Evolutionary conservation across 30 jellyfish, hydroid and myxozoan genomes (phyloP), one percentile per base, ranked within the genome.

Genomic region (Pelagia noctiluca): DNA sequence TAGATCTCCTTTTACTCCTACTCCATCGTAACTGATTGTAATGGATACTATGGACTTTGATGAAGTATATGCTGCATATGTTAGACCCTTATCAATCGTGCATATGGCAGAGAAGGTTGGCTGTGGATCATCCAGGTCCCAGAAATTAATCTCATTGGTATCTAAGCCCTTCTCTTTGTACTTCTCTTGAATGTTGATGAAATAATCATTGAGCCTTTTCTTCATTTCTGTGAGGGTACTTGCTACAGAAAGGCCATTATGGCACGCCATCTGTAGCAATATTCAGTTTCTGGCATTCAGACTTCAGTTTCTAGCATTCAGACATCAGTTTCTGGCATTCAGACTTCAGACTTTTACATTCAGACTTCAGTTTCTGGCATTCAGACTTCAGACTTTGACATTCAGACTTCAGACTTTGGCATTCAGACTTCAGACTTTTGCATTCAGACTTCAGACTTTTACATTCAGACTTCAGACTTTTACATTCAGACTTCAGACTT

Each of bases 251-350:
- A 42, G 57, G 57, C 57, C 57, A 42, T 42, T 42, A 42, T 42
- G 57, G 57, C 57, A 42, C 57, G 57, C 57, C 57, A 42, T 42
- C 57, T 42, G 57, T 42, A 42, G 57, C 57, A 42, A 42, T 42
- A 42, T 42, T 42, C 8, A 42, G 16, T 42, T 42, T 42, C 57
- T 42, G 8, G 57, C 57, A 42, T 42, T 42, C 57, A 42, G 16
- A 42, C 57, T 42, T 42, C 57, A 42, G 57, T 42, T 42, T 42
- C 57, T 42, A 5, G 57, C 16, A 42, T 42, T 42, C 57, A 42
- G 57, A 42, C 12, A 5, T 42, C 57, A 42, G 57, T 42, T 42
- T 42, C 57, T 42, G 8, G 57, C 57, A 42, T 42, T 42, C 57
- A 42, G 57, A 5, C 16, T 42, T 42, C 57, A 42, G 57, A 5